A percentile compares a stretch with the other conserved stretches of the same genome.
Conservation (phyloP, 2,797 vertebrate genomes). For the Oryzias sinensis region DNA sequence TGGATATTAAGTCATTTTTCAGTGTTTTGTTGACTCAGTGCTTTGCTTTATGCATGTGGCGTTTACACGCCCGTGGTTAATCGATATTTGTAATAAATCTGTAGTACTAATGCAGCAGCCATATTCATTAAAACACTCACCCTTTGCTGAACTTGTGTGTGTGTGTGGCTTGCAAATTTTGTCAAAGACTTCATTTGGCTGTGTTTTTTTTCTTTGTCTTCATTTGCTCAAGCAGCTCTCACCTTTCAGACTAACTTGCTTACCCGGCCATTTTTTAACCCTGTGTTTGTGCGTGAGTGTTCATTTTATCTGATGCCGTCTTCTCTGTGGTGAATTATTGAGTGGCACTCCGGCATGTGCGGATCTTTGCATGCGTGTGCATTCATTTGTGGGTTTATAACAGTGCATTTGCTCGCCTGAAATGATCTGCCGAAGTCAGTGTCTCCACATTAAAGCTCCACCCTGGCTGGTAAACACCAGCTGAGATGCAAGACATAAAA, state of each 20-base stretch:
- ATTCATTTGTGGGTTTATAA: conserved; percentile 17
- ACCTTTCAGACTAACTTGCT: conserved; percentile 26
- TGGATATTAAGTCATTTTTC: conserved; percentile 78
- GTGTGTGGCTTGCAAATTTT: conserved; percentile 50
- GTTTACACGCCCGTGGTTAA: conserved; percentile 63
- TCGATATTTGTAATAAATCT: conserved; percentile 81
- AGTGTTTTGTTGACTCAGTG: conserved; percentile 76
- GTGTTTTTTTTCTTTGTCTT: conserved; percentile 52
- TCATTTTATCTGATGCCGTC: background rate
- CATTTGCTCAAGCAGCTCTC: conserved; percentile 45
- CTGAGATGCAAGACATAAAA: conserved; percentile 42
- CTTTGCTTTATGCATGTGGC: conserved; percentile 53
- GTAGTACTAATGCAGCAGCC: conserved; percentile 63
- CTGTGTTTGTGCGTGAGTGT: conserved; percentile 9
- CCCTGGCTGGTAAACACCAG: conserved; percentile 38
- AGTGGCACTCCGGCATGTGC: conserved; percentile 10
- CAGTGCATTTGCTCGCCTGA: conserved; percentile 30
- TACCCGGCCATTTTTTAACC: conserved; percentile 35
- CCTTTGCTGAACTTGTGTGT: conserved; percentile 4
- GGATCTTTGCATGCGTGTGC: conserved; percentile 1
- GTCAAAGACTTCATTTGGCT: conserved; percentile 43
- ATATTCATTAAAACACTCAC: conserved; percentile 35
- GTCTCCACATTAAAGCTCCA: conserved; percentile 10
- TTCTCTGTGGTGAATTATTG: conserved; percentile 1
- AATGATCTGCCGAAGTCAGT: conserved; percentile 25